These are phyloP conservation scores for Gobio gobio DNA, from an alignment of 2,113 vertebrate species.

Conservation along the genomic window DNA sequence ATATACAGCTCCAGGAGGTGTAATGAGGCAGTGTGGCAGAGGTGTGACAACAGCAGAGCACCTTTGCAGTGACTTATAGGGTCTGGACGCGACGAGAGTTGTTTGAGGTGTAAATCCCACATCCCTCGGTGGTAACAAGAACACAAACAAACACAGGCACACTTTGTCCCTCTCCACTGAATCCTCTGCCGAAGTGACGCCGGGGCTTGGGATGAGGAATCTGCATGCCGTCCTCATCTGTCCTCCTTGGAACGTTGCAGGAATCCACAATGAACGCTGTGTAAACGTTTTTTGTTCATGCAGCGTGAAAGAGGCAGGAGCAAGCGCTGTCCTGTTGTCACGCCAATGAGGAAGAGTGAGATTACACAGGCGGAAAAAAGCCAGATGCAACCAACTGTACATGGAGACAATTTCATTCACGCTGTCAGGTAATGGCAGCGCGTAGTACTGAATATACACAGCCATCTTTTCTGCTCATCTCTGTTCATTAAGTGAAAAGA, in stretches of 20 bases:
- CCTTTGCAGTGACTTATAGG: constrained; percentile 48
- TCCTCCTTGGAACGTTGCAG: constrained; percentile 57
- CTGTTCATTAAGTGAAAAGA: constrained; percentile 26
- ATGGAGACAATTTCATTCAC: neutral
- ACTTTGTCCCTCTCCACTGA: constrained; percentile 60
- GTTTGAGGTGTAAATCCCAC: constrained; percentile 51
- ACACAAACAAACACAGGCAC: constrained; percentile 55
- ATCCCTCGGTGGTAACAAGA: constrained; percentile 54
- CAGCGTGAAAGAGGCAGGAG: neutral
- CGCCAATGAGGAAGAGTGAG: neutral
- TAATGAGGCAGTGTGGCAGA: constrained; percentile 39
- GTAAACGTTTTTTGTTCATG: constrained; percentile 31
- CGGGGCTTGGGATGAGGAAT: constrained; percentile 73
- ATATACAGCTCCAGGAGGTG: constrained; percentile 34
- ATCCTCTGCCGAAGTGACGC: constrained; percentile 61
- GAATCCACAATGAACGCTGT: constrained; percentile 68
- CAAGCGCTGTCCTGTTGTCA: neutral
- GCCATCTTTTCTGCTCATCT: constrained; percentile 27
- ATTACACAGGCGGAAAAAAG: constrained; percentile 1
- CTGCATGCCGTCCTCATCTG: constrained; percentile 65
- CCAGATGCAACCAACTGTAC: neutral
- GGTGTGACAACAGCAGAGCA: constrained; percentile 35
- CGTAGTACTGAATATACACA: constrained; percentile 6
- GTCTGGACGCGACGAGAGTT: constrained; percentile 38
- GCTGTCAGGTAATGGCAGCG: constrained; percentile 10